Conservation (phyloP, 2,113 vertebrate genomes). For the Myiopsitta monachus region DNA sequence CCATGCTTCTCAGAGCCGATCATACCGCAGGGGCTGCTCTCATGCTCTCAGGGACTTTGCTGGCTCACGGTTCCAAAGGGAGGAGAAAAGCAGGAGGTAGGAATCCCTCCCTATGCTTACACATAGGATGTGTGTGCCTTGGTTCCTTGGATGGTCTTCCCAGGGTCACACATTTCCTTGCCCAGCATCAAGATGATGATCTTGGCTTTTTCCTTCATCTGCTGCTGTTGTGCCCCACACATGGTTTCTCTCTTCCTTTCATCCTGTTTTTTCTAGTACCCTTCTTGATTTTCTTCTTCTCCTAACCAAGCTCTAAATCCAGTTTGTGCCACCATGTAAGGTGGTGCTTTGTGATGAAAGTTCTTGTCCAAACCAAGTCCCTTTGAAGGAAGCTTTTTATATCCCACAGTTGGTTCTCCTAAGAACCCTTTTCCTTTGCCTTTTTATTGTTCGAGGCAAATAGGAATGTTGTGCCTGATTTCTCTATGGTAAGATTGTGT, state of each 20-base stretch:
- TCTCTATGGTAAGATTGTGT: not conserved
- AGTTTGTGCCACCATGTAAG: not conserved
- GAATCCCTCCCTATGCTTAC: not conserved
- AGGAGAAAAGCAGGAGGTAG: not conserved
- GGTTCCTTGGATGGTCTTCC: not conserved
- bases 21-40: not conserved
- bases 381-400: not conserved
- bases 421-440: not conserved
- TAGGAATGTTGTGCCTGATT: not conserved
- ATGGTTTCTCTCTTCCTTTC: not conserved
- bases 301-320: not conserved
- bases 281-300: not conserved
- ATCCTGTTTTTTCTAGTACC: not conserved
- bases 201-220: not conserved
- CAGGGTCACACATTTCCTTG: not conserved
- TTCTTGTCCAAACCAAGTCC: not conserved
- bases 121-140: rapidly evolving
- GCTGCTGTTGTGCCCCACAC: not conserved
- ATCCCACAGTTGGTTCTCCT: not conserved
- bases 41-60: not conserved
- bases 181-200: not conserved
- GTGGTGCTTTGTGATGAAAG: not conserved
- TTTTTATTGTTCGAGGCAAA: not conserved
- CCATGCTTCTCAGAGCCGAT: not conserved
- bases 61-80: not conserved